These are phyloP conservation scores for Crocodylus rhombifer DNA, from an alignment of 2,797 vertebrate genomes.

Conservation along the genomic window DNA sequence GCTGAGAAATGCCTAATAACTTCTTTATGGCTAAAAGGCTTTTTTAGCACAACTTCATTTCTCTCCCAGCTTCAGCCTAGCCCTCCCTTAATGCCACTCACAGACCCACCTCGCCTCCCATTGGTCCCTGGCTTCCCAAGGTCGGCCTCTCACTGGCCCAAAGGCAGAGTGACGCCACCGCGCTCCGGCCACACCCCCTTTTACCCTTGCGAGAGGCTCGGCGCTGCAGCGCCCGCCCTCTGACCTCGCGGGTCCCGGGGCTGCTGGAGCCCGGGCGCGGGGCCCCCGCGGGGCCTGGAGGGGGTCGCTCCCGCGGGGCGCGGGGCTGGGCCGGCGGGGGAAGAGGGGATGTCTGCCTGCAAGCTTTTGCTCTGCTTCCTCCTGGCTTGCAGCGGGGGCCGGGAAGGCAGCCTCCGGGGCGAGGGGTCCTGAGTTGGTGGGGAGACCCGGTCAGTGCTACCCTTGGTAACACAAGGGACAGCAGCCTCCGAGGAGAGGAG, in stretches of 20 bases:
- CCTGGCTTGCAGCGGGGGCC: not conserved
- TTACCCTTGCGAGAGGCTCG: accelerated
- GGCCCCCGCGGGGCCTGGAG: not conserved
- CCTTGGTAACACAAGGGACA: too few relatives aligned
- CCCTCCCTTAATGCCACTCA: conserved; percentile 76
- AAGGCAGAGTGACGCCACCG: conserved; percentile 17
- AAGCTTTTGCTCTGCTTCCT: not conserved
- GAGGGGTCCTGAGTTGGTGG: too few relatives aligned
- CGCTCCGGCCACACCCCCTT: not conserved
- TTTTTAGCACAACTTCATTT: conserved; percentile 81
- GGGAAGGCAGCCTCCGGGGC: too few relatives aligned
- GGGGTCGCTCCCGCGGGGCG: too few relatives aligned
- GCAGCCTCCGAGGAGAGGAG: not conserved
- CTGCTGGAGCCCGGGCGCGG: not conserved
- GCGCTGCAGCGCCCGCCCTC: not conserved
- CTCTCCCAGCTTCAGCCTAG: conserved; percentile 32
- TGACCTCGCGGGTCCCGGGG: not conserved
- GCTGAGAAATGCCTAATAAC: conserved; percentile 78
- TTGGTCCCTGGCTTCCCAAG: conserved; percentile 44
- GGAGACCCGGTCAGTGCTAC: too few relatives aligned
- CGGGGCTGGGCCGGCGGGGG: not conserved
- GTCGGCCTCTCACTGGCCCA: conserved; percentile 58
- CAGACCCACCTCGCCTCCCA: conserved; percentile 40
- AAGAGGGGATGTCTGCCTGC: not conserved
- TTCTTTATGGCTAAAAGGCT: conserved; percentile 75